Conservation (phyloP, 23 tunicate genomes). For the Ascidia mentula region DNA sequence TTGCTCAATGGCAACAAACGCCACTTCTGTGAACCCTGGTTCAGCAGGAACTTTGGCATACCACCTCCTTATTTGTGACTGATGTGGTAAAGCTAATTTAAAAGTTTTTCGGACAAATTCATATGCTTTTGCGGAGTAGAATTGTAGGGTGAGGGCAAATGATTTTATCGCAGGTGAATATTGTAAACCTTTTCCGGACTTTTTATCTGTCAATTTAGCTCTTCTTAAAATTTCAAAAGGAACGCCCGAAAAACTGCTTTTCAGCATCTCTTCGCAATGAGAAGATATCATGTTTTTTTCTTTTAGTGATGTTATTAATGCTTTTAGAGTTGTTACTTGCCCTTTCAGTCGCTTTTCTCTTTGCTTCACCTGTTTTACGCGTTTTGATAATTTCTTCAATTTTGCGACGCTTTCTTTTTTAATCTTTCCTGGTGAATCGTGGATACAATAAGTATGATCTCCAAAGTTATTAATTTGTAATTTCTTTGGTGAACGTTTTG, state of each 20-base stretch:
- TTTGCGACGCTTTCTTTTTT: background rate
- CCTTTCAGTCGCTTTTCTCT: background rate
- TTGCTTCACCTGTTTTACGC: background rate
- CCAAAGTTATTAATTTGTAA: too few relatives aligned
- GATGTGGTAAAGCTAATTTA: conserved; percentile 20
- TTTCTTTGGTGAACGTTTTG: too few relatives aligned
- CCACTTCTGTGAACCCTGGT: background rate
- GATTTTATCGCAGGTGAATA: background rate
- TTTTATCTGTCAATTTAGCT: background rate
- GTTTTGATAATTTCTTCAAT: background rate
- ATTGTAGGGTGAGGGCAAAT: background rate
- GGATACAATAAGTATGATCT: background rate
- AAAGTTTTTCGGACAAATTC: background rate
- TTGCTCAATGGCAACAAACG: background rate
- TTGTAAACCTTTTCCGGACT: background rate
- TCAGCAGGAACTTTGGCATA: conserved; percentile 9
- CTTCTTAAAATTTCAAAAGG: background rate
- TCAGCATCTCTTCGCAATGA: background rate
- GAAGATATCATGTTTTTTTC: background rate
- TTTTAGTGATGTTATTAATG: background rate
- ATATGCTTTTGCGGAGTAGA: conserved; percentile 12
- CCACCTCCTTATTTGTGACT: conserved; percentile 12
- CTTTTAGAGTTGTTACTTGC: background rate
- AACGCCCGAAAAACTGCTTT: background rate
- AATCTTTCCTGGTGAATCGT: background rate